A percentile compares a stretch with the other conserved stretches of the same genome.
phyloP scores from a whole-genome alignment of 2,113 vertebrate genomes.

The Seriola rivoliana region DNA sequence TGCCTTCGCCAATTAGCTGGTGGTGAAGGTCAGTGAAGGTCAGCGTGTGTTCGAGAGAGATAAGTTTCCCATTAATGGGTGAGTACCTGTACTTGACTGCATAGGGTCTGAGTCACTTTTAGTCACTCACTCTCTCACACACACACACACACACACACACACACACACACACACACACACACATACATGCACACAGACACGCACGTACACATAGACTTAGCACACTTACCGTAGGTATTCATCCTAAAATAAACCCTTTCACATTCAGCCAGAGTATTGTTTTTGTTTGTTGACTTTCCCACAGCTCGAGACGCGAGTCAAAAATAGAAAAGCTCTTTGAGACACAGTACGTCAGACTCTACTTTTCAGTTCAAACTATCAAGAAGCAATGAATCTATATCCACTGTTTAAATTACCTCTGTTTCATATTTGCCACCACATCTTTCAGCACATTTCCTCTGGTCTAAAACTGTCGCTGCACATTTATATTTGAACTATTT shows the following conservation, averaged over 20 bases:
- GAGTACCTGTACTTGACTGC: conserved; percentile 60
- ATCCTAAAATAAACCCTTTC: conserved; percentile 29
- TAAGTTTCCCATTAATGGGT: conserved; percentile 78
- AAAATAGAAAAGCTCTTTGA: conserved; percentile 6
- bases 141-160: neutral
- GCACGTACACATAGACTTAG: conserved; percentile 3
- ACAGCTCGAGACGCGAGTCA: neutral
- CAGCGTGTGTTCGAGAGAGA: conserved; percentile 72
- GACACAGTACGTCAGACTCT: neutral
- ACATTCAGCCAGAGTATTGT: conserved; percentile 14
- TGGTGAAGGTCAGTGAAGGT: conserved; percentile 73
- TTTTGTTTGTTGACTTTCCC: conserved; percentile 21
- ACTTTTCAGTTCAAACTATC: conserved; percentile 4
- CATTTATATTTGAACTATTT: neutral
- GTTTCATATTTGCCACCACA: neutral
- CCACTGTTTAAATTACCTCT: neutral
- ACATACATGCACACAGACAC: neutral
- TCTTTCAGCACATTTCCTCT: neutral
- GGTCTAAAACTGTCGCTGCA: neutral
- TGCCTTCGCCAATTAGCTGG: conserved; percentile 71
- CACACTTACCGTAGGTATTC: neutral
- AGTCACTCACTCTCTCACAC: neutral
- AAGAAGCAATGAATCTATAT: neutral
- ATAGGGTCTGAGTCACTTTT: conserved; percentile 49
- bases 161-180: conserved; percentile 16